Conservation (phyloP, 2,888 invertebrate species). For the Heterodera filipjevi region DNA sequence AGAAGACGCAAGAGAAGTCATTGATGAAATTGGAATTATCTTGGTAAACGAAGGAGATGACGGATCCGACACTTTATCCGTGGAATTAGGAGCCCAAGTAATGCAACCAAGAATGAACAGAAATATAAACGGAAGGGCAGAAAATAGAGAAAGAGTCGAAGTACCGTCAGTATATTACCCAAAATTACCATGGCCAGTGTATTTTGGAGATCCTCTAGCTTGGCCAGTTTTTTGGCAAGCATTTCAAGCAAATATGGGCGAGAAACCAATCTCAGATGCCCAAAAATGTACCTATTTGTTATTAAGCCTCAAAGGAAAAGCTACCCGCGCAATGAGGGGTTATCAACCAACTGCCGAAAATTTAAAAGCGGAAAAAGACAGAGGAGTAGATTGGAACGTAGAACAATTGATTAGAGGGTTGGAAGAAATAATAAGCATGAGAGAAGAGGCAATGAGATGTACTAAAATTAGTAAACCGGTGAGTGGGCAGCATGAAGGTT, state of each 20-base stretch:
- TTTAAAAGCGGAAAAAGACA: background rate
- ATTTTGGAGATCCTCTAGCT: background rate
- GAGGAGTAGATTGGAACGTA: background rate
- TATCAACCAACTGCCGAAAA: no score
- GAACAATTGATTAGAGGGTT: background rate
- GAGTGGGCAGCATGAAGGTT: background rate
- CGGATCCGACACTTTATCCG: background rate
- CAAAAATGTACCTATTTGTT: background rate
- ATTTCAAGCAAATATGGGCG: background rate
- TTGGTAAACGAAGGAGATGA: background rate
- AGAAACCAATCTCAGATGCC: background rate
- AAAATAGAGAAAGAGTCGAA: background rate
- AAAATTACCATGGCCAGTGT: background rate
- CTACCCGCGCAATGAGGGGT: background rate
- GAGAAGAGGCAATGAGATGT: background rate
- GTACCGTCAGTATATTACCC: background rate
- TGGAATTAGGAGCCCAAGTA: background rate
- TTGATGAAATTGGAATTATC: background rate
- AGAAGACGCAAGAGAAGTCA: background rate
- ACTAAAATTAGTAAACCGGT: background rate
- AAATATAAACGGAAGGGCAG: background rate
- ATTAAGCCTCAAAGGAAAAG: background rate
- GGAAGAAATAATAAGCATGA: background rate
- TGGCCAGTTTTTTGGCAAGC: background rate
- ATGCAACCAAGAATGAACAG: background rate